Percentiles rank a stretch among this genome's conserved stretches.
These are phyloP conservation scores for Macrotis lagotis DNA, from an alignment of 2,113 vertebrate genomes.

Conservation along the genomic window DNA sequence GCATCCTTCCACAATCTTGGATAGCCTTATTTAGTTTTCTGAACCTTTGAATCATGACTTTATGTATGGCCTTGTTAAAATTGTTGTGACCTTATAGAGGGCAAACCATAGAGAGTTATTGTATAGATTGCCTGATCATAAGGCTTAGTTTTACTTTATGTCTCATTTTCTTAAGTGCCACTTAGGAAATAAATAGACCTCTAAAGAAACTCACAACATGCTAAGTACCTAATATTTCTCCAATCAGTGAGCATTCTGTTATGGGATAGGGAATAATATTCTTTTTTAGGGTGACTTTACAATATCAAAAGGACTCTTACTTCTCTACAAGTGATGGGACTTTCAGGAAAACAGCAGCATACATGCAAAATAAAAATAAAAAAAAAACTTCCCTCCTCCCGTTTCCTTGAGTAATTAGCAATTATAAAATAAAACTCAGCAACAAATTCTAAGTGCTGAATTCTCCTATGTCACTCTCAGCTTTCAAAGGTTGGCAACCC, in stretches of 20 bases:
- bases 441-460: background rate
- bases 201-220: background rate
- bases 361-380: conserved; percentile 37
- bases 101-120: conserved; percentile 28
- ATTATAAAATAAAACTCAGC: conserved; percentile 49
- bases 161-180: conserved; percentile 53
- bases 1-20: background rate
- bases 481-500: background rate
- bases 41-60: background rate
- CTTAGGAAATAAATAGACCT: background rate
- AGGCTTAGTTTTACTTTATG: conserved; percentile 61
- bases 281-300: background rate
- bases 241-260: background rate
- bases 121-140: conserved; percentile 62
- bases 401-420: background rate
- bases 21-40: background rate
- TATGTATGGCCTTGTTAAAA: background rate
- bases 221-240: background rate
- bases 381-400: background rate
- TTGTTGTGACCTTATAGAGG: conserved; percentile 45
- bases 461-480: background rate
- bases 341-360: conserved; percentile 2
- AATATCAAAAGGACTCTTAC: background rate
- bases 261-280: background rate
- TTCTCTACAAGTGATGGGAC: conserved; percentile 7